These are phyloP conservation scores for Drosophila conformis DNA, from an alignment of 2,888 invertebrate genomes.

Conservation along the genomic window DNA sequence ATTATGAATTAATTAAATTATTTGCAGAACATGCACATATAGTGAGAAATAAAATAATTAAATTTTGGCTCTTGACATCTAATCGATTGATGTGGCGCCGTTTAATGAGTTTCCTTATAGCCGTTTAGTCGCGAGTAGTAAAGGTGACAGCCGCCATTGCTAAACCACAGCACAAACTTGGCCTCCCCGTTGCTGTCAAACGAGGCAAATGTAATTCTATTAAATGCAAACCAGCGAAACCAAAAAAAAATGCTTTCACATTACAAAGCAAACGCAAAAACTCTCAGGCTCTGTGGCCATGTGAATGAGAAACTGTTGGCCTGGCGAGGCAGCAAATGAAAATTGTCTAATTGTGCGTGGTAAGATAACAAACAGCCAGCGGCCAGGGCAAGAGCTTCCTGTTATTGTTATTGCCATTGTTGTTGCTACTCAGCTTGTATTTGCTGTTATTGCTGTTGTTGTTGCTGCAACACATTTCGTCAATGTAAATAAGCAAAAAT, in stretches of 20 bases:
- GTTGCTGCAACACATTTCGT: constrained; percentile 65
- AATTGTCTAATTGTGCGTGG: constrained; percentile 80
- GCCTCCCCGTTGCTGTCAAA: constrained; percentile 23
- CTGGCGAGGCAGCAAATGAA: constrained; percentile 49
- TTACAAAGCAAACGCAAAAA: constrained; percentile 43
- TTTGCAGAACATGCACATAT: not conserved
- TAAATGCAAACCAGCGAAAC: constrained; percentile 49
- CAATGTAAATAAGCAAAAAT: constrained; percentile 76
- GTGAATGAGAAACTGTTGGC: constrained; percentile 52
- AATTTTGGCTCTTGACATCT: not conserved
- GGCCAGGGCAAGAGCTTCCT: constrained; percentile 67
- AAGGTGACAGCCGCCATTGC: constrained; percentile 1
- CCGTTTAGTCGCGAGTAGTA: constrained; percentile 1
- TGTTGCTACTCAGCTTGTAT: constrained; percentile 9
- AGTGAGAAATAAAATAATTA: not conserved
- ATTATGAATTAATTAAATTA: constrained; percentile 32
- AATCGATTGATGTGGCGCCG: constrained; percentile 1
- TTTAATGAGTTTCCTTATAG: constrained; percentile 4
- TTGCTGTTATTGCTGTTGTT: constrained; percentile 26
- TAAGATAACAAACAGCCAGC: constrained; percentile 74
- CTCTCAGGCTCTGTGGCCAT: constrained; percentile 50
- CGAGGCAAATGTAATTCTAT: constrained; percentile 55
- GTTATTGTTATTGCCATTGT: constrained; percentile 64
- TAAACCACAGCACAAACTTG: constrained; percentile 22
- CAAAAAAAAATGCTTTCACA: constrained; percentile 63